phyloP scores from a whole-genome alignment of 2,888 invertebrate species.

The Hetaerina titia region DNA sequence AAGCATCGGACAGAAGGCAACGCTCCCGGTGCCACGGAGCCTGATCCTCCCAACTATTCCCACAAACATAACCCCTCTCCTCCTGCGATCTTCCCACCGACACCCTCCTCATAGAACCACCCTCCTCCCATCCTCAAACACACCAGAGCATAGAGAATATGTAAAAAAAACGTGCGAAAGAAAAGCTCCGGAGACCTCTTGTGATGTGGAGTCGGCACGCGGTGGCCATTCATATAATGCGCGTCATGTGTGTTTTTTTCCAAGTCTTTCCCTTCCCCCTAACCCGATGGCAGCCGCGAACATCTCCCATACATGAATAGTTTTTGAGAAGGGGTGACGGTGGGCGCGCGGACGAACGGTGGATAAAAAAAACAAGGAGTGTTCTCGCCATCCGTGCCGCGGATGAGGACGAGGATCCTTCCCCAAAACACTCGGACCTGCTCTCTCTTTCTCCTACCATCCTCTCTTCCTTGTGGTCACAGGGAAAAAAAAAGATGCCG shows the following conservation, averaged over 20 bases:
- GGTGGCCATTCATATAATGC: constrained; percentile 18
- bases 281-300: neutral
- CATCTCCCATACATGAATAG: constrained; percentile 50
- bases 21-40: neutral
- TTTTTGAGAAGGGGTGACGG: constrained; percentile 29
- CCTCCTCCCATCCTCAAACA: constrained; percentile 68
- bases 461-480: neutral
- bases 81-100: constrained; percentile 67
- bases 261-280: neutral
- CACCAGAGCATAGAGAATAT: neutral
- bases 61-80: constrained; percentile 37
- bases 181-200: neutral
- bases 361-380: neutral
- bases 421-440: neutral
- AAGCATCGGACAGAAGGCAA: neutral
- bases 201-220: constrained; percentile 45
- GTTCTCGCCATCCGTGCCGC: neutral
- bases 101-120: constrained; percentile 70
- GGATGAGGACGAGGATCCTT: neutral
- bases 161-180: neutral
- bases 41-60: constrained; percentile 34
- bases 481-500: neutral
- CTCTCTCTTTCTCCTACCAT: neutral
- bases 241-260: neutral
- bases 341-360: neutral